These are phyloP conservation scores for Donacobius atricapilla DNA, from an alignment of 2,113 vertebrate species.

Conservation along the genomic window DNA sequence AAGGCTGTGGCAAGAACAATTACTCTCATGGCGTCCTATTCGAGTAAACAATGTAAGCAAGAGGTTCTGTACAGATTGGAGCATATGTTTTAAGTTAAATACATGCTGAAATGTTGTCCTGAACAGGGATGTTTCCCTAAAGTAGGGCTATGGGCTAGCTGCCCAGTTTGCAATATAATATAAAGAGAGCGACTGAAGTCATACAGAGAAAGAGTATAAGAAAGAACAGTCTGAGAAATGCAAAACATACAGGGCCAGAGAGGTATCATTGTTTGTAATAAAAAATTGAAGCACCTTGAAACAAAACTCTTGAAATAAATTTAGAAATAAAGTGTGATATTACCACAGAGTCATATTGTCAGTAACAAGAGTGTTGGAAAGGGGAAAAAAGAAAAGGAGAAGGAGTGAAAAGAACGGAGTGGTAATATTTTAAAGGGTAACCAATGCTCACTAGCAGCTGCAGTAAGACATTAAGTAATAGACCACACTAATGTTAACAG, in stretches of 20 bases:
- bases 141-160: background rate
- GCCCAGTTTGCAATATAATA: background rate
- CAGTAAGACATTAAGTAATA: conserved; percentile 80
- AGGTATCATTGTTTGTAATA: background rate
- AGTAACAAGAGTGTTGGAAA: conserved; percentile 2
- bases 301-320: conserved; percentile 57
- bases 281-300: conserved; percentile 31
- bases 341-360: conserved; percentile 52
- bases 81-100: background rate
- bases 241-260: background rate
- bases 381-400: background rate
- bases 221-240: background rate
- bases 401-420: conserved; percentile 40
- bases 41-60: background rate
- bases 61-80: background rate
- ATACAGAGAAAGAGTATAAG: background rate
- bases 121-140: conserved; percentile 1
- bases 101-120: background rate
- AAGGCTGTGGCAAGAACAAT: background rate
- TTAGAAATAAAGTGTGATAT: conserved; percentile 63
- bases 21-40: background rate
- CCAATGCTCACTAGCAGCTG: conserved; percentile 78
- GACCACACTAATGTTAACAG: conserved; percentile 82
- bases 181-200: background rate
- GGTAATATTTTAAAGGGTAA: conserved; percentile 79